Evolutionary conservation across 2,888 invertebrate species (phyloP).

Genomic region (Druceiella hillmani): DNA sequence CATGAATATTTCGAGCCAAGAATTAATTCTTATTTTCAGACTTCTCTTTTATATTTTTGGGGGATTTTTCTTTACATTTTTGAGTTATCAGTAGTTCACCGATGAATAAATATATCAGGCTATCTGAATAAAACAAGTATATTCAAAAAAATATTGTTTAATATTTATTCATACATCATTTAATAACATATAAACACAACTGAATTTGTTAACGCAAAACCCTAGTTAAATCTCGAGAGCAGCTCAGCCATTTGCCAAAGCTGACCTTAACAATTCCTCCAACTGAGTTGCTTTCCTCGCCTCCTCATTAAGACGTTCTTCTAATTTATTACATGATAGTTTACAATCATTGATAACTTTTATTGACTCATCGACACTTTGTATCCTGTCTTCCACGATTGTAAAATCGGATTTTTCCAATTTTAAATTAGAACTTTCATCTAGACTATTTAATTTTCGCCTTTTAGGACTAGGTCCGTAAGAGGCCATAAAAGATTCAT

Average conservation of each 20-base stretch:
- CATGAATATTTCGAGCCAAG: too few species aligned
- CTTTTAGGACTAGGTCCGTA: slow-evolving; percentile 37
- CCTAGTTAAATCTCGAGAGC: too few species aligned
- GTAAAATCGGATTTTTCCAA: slow-evolving; percentile 40
- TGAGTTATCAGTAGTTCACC: too few species aligned
- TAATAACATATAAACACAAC: slow-evolving; percentile 17
- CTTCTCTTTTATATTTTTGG: too few species aligned
- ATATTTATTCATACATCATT: slow-evolving; percentile 1
- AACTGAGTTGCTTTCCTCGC: slow-evolving; percentile 42
- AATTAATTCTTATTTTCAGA: too few species aligned
- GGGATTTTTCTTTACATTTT: too few species aligned
- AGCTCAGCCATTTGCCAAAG: slow-evolving; percentile 32
- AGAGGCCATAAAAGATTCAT: slow-evolving; percentile 18
- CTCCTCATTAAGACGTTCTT: slow-evolving; percentile 42
- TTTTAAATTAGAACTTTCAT: too few species aligned
- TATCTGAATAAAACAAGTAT: background rate
- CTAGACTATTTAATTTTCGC: slow-evolving; percentile 40
- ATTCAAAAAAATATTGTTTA: background rate
- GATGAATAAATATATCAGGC: too few species aligned
- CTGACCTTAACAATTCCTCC: slow-evolving; percentile 43
- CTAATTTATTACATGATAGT: slow-evolving; percentile 41
- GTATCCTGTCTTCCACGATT: slow-evolving; percentile 36
- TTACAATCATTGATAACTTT: slow-evolving; percentile 34
- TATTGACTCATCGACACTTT: slow-evolving; percentile 34
- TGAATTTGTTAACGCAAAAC: slow-evolving; percentile 32